Conservation (phyloP, 2,888 invertebrate species). For the Rhorus exstirpatorius region DNA sequence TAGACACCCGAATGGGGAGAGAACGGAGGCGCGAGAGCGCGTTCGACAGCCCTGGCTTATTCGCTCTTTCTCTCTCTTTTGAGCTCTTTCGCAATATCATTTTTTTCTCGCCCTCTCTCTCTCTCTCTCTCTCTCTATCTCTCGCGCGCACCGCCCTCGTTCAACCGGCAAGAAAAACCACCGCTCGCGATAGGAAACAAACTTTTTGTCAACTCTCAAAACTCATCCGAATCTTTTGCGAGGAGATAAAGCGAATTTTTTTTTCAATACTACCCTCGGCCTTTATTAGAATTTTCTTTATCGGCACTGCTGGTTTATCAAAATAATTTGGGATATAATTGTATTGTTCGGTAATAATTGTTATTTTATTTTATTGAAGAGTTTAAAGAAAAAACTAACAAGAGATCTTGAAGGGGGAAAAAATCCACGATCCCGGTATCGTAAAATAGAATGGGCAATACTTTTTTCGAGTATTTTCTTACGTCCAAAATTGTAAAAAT, state of each 20-base stretch:
- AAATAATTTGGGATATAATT: too few relatives aligned
- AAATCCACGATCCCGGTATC: too few relatives aligned
- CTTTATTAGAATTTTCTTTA: too few relatives aligned
- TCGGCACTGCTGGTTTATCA: too few relatives aligned
- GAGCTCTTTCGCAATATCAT: conserved; percentile 38
- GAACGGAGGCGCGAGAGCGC: conserved; percentile 52
- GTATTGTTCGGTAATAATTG: too few relatives aligned
- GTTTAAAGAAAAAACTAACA: too few relatives aligned
- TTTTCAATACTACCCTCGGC: too few relatives aligned
- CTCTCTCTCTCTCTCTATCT: conserved; percentile 62
- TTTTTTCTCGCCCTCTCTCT: conserved; percentile 74
- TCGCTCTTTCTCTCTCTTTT: conserved; percentile 57
- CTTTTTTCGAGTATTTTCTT: too few relatives aligned
- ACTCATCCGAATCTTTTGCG: not conserved
- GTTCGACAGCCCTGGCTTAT: conserved; percentile 39
- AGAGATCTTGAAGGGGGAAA: too few relatives aligned
- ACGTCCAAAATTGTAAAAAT: too few relatives aligned
- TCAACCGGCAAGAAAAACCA: conserved; percentile 76
- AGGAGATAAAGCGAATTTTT: not conserved
- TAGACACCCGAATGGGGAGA: conserved; percentile 62
- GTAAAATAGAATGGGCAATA: too few relatives aligned
- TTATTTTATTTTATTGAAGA: too few relatives aligned
- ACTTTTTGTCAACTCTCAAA: not conserved
- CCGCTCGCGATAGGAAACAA: conserved; percentile 57
- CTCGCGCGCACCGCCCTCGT: conserved; percentile 79